Percentiles rank a stretch among this genome's conserved stretches.
phyloP scores from a whole-genome alignment of 2,797 vertebrate species.

The Acipenser ruthenus region DNA sequence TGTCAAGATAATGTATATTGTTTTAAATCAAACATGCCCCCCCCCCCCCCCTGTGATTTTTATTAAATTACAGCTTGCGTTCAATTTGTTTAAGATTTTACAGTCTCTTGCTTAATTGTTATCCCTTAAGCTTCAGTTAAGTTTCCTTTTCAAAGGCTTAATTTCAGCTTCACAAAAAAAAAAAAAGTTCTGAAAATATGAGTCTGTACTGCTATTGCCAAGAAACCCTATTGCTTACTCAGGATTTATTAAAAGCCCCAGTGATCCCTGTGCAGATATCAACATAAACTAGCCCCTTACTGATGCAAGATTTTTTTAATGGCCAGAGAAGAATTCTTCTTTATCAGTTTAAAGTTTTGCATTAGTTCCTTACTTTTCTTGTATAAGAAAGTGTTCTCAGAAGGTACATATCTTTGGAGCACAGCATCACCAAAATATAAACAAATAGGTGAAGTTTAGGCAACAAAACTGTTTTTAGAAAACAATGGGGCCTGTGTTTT shows the following conservation, averaged over 20 bases:
- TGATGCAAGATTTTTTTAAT: no score
- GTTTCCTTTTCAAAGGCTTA: conserved; percentile 42
- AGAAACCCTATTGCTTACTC: conserved; percentile 47
- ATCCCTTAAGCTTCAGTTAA: conserved; percentile 33
- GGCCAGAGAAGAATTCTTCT: no score
- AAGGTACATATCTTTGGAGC: no score
- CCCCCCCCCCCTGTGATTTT: conserved; percentile 42
- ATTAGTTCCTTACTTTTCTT: no score
- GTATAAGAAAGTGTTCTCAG: no score
- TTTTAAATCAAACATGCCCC: conserved; percentile 48
- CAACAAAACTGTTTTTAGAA: no score
- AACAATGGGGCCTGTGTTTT: no score
- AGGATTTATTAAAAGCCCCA: conserved; percentile 31
- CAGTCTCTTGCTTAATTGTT: conserved; percentile 43
- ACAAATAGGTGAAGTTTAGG: no score
- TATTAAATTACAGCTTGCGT: conserved; percentile 46
- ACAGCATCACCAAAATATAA: no score
- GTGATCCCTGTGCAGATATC: conserved; percentile 12
- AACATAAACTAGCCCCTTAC: no score
- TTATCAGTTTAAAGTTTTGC: no score
- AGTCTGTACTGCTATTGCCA: conserved; percentile 47
- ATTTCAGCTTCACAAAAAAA: conserved; percentile 42
- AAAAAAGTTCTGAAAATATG: conserved; percentile 42
- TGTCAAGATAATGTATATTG: conserved; percentile 45
- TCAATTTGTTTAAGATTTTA: conserved; percentile 51